phyloP scores from a whole-genome alignment of 2,797 vertebrate genomes.

The Corythornis leucogaster region DNA sequence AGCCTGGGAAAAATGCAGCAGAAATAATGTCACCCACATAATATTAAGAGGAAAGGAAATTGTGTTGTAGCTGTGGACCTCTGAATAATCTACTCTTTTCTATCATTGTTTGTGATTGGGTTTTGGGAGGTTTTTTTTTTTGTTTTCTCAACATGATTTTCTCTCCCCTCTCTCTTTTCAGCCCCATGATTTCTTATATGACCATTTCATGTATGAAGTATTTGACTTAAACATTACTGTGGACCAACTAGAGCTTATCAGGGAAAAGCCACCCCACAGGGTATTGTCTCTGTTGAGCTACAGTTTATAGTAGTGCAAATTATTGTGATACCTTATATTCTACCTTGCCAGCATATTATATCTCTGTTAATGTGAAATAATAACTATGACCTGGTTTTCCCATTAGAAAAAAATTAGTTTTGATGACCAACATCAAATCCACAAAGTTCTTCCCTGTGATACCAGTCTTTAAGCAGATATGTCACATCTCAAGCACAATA shows the following conservation, averaged over 20 bases:
- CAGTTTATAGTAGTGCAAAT: neutral
- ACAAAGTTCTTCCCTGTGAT: neutral
- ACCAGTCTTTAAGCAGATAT: neutral
- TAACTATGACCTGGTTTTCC: neutral
- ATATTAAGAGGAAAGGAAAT: neutral
- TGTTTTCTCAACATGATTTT: neutral
- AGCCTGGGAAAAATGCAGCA: neutral
- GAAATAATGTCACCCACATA: neutral
- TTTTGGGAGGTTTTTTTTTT: too few species aligned
- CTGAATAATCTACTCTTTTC: neutral
- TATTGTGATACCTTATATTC: neutral
- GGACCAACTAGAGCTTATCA: neutral
- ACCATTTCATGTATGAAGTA: neutral
- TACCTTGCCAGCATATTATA: neutral
- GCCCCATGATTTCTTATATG: neutral
- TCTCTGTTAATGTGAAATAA: neutral
- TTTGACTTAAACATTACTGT: neutral
- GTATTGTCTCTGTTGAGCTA: neutral
- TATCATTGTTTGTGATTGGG: neutral
- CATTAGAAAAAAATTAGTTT: neutral
- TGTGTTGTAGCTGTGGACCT: neutral
- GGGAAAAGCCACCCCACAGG: neutral
- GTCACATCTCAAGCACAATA: neutral
- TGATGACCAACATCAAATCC: too few species aligned
- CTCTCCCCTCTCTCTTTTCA: neutral